phyloP scores from a whole-genome alignment of 2,113 vertebrate genomes.

The Neolamprologus hecqui region DNA sequence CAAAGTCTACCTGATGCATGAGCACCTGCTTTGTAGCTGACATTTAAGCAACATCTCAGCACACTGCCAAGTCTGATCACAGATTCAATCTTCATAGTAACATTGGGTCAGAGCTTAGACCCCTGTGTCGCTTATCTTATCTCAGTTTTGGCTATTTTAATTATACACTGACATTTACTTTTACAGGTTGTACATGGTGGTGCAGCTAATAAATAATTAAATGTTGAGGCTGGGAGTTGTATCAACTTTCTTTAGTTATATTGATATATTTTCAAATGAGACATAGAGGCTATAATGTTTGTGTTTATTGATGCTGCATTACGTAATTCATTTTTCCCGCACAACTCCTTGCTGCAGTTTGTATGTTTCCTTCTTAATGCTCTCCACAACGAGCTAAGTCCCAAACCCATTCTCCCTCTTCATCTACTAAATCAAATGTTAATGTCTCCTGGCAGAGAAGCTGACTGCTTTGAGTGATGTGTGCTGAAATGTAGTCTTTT shows the following conservation, averaged over 20 bases:
- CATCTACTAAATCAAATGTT: not conserved
- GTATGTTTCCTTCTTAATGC: not conserved
- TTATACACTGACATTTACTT: conserved; percentile 53
- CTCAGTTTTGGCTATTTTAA: conserved; percentile 28
- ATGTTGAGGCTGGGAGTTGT: not conserved
- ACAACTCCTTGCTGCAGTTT: not conserved
- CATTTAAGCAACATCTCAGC: conserved; percentile 17
- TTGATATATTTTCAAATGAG: not conserved
- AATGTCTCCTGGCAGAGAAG: not conserved
- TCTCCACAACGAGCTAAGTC: not conserved
- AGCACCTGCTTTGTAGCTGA: conserved; percentile 7
- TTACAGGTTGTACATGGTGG: conserved; percentile 31
- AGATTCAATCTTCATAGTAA: not conserved
- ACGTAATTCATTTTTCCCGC: not conserved
- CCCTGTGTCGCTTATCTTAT: not conserved
- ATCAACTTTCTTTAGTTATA: not conserved
- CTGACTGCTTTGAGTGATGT: not conserved
- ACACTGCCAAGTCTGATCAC: not conserved
- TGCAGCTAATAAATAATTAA: not conserved
- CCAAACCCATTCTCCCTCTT: not conserved
- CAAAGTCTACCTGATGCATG: not conserved
- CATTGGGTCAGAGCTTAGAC: not conserved
- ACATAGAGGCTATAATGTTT: not conserved
- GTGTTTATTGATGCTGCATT: not conserved
- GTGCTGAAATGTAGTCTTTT: not conserved